phyloP scores from a whole-genome alignment of 2,888 invertebrate genomes.

The Teinopalpus imperialis region DNA sequence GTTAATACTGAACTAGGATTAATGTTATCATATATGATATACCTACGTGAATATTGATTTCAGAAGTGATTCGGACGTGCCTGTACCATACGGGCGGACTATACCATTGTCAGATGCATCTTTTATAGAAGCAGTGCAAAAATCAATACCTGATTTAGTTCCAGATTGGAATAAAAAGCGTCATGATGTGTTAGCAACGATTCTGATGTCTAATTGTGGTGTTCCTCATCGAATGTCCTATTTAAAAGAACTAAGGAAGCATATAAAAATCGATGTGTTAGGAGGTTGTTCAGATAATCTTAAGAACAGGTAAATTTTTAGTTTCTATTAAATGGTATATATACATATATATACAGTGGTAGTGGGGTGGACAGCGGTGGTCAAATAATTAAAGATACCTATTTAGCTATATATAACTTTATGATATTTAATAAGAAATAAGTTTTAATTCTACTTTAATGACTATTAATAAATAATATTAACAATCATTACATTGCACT shows the following conservation, averaged over 20 bases:
- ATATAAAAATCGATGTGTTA: constrained; percentile 17
- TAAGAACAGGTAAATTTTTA: constrained; percentile 39
- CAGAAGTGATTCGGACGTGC: constrained; percentile 84
- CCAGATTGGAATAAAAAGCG: constrained; percentile 69
- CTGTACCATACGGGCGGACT: constrained; percentile 85
- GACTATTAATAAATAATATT: too few species aligned
- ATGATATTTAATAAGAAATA: too few species aligned
- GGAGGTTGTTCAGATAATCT: constrained; percentile 43
- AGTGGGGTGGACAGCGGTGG: too few species aligned
- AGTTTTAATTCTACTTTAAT: too few species aligned
- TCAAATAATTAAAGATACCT: too few species aligned
- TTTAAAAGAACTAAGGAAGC: constrained; percentile 18
- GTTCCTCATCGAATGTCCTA: constrained; percentile 53
- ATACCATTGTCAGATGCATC: constrained; percentile 44
- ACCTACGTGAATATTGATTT: constrained; percentile 37
- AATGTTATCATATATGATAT: too few species aligned
- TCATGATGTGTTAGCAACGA: constrained; percentile 68
- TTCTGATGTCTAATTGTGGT: constrained; percentile 83
- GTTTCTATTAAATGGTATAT: too few species aligned
- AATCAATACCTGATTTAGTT: constrained; percentile 40
- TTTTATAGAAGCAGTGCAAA: constrained; percentile 23
- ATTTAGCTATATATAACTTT: too few species aligned
- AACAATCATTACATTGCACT: too few species aligned
- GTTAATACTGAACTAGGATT: too few species aligned
- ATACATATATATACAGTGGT: too few species aligned